phyloP scores from a whole-genome alignment of 2,888 invertebrate species.

The Eupithecia pulchellata region DNA sequence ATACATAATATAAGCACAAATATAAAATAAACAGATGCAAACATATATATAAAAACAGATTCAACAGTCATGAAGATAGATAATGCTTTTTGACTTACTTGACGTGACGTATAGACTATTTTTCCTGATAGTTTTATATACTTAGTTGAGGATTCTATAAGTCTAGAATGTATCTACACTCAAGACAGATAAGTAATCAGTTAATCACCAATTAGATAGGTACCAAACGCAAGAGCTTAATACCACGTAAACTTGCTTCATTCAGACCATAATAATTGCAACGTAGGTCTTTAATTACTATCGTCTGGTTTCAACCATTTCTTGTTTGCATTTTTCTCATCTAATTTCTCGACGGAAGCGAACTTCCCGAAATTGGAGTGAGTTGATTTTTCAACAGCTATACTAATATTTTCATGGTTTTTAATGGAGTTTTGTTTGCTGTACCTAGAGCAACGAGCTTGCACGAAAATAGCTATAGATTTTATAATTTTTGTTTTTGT shows the following conservation, averaged over 20 bases:
- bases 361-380: conserved; percentile 27
- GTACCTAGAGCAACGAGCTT: background rate
- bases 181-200: no score
- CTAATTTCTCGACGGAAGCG: conserved; percentile 36
- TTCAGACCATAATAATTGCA: conserved; percentile 2
- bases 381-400: conserved; percentile 38
- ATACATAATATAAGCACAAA: no score
- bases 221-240: background rate
- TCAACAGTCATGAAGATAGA: no score
- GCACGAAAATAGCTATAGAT: background rate
- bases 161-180: no score
- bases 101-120: no score
- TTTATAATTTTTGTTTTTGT: conserved; percentile 2
- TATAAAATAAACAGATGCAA: no score
- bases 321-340: conserved; percentile 35
- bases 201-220: background rate
- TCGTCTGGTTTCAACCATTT: conserved; percentile 34
- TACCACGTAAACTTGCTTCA: background rate
- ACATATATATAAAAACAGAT: no score
- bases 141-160: background rate
- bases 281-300: background rate
- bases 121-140: background rate
- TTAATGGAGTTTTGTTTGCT: conserved; percentile 24
- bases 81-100: no score
- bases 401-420: conserved; percentile 27